Percentiles rank a stretch among this genome's conserved stretches.
phyloP scores from a whole-genome alignment of 1,140 invertebrate species.

The Drosophila asahinai region DNA sequence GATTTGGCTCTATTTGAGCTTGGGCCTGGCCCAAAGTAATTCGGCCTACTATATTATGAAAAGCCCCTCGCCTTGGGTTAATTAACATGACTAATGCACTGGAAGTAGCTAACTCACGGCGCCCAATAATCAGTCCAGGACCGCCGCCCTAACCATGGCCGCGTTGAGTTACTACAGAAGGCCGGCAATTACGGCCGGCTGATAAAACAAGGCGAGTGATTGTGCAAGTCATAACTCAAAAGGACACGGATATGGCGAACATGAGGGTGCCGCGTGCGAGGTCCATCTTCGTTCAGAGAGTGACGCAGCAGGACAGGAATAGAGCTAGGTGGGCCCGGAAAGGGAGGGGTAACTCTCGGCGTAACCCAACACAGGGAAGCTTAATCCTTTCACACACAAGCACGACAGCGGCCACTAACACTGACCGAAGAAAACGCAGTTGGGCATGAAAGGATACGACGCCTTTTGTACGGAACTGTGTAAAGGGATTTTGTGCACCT shows the following conservation, averaged over 20 bases:
- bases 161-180: constrained; percentile 13
- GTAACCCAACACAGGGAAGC: constrained; percentile 8
- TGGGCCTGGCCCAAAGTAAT: constrained; percentile 44
- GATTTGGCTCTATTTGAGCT: constrained; percentile 32
- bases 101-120: constrained; percentile 58
- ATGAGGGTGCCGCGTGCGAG: constrained; percentile 42
- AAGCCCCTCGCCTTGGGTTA: constrained; percentile 54
- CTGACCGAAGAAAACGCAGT: constrained; percentile 72
- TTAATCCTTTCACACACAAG: constrained; percentile 37
- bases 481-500: constrained; percentile 80
- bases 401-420: constrained; percentile 56
- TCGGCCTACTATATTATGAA: constrained; percentile 57
- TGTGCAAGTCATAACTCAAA: constrained; percentile 79
- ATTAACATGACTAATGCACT: constrained; percentile 77
- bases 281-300: constrained; percentile 58
- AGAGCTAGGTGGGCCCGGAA: constrained; percentile 28
- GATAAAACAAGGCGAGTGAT: constrained; percentile 70
- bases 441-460: constrained; percentile 74
- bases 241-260: constrained; percentile 47
- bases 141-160: constrained; percentile 1
- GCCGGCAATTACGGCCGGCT: constrained; percentile 42
- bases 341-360: constrained; percentile 25
- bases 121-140: constrained; percentile 42
- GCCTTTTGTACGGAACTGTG: constrained; percentile 59
- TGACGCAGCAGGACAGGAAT: constrained; percentile 39